phyloP scores from a whole-genome alignment of 2,113 vertebrate genomes.

The Erythrocercus mccallii region DNA sequence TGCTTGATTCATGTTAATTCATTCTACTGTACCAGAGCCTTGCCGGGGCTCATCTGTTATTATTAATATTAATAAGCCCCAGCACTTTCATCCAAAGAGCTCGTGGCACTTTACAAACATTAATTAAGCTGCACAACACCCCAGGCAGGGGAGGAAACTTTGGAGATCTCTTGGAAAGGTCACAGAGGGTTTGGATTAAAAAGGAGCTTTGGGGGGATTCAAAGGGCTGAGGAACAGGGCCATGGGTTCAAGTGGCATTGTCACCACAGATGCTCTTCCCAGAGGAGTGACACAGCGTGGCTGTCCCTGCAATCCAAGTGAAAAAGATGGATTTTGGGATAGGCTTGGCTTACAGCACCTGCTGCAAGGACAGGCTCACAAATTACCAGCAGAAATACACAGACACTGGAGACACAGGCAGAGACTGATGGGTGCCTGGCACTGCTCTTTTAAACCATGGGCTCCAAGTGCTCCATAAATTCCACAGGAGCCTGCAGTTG shows the following conservation, averaged over 20 bases:
- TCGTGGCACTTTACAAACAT: slow-evolving; percentile 21
- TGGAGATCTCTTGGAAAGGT: slow-evolving; percentile 40
- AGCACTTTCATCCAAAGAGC: background rate
- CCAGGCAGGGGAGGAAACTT: background rate
- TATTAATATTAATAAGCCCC: slow-evolving; percentile 48
- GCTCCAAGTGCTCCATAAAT: background rate
- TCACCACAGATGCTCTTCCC: background rate
- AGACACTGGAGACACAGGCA: too few relatives aligned
- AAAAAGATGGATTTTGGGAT: background rate
- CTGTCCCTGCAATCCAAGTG: background rate
- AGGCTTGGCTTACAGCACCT: background rate
- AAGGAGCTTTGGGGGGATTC: background rate
- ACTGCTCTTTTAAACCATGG: background rate
- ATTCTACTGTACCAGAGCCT: background rate
- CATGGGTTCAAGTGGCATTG: background rate
- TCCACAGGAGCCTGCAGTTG: background rate
- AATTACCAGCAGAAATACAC: background rate
- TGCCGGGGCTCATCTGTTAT: slow-evolving; percentile 43
- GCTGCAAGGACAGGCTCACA: background rate
- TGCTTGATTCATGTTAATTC: slow-evolving; percentile 38
- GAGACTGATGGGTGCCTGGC: background rate
- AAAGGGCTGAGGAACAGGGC: background rate
- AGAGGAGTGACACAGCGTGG: background rate
- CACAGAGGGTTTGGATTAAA: background rate
- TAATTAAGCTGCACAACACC: slow-evolving; percentile 36